phyloP scores from a whole-genome alignment of 2,797 vertebrate genomes.

The Pagetopsis macropterus region DNA sequence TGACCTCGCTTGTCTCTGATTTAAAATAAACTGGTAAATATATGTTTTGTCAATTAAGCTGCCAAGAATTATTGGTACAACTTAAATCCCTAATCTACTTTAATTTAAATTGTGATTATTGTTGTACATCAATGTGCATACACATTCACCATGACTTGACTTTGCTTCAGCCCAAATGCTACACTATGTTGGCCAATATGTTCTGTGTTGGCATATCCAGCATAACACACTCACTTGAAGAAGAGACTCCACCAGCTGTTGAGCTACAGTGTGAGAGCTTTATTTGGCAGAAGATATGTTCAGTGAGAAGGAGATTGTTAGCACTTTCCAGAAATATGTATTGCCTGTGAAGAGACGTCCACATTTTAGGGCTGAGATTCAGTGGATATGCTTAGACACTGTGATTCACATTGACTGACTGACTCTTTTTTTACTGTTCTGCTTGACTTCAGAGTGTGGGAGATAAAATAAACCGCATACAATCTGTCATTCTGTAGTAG shows the following conservation, averaged over 20 bases:
- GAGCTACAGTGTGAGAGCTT: slow-evolving; percentile 59
- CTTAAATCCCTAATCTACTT: slow-evolving; percentile 32
- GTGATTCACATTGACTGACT: slow-evolving; percentile 53
- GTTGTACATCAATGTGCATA: slow-evolving; percentile 12
- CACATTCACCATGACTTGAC: slow-evolving; percentile 10
- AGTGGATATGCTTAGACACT: slow-evolving; percentile 41
- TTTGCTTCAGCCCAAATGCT: slow-evolving; percentile 24
- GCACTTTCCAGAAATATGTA: slow-evolving; percentile 63
- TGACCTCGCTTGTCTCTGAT: background rate
- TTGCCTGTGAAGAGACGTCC: slow-evolving; percentile 53
- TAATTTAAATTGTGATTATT: slow-evolving; percentile 38
- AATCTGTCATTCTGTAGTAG: slow-evolving; percentile 55
- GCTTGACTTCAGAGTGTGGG: slow-evolving; percentile 48
- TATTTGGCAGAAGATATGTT: slow-evolving; percentile 63
- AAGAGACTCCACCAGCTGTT: slow-evolving; percentile 38
- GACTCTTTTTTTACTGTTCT: slow-evolving; percentile 46
- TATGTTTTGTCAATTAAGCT: background rate
- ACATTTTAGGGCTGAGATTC: slow-evolving; percentile 47
- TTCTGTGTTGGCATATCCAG: slow-evolving; percentile 39
- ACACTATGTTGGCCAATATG: slow-evolving; percentile 29
- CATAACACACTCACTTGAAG: slow-evolving; percentile 39
- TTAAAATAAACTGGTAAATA: background rate
- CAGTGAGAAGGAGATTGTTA: slow-evolving; percentile 35
- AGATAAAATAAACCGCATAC: slow-evolving; percentile 54
- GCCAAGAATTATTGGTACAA: slow-evolving; percentile 25